Base-by-base conservation (phyloP, 2,797 vertebrate genomes). In the Arnoldichthys spilopterus region DNA sequence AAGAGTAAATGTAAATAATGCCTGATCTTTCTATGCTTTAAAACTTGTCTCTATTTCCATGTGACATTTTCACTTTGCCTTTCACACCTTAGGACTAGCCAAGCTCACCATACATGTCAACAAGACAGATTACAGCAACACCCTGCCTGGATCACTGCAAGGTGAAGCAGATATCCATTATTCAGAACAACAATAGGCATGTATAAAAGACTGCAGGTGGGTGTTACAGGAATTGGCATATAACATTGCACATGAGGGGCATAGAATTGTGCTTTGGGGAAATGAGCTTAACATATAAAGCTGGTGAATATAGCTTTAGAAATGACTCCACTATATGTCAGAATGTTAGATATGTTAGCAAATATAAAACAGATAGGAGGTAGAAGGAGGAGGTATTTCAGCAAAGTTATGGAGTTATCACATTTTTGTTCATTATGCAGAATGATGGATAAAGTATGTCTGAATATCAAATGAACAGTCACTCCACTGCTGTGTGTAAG, bases 1-100 rank as follows among this genome's bases (percentile, higher is more conserved):
- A 79, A 81, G 69, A 81, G 79, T 47, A 81, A 77, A 85, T 81
- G 79, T 77, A 81, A 85, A 85, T 79, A 66, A 59, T 74, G 45
- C 69, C 84, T 81, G 72, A 76, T 83, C 73, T 74, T 73, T 54
- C 59, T 69, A 47, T 43, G 72, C 59, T 81, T 81, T 81, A 81
- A 70, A 72, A 59, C 49, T 72, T 73, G 64, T 75, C 53, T 68
- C 54, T 75, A 32, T 78, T 51, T 85, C 64, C 73, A 69, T 80
- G 74, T 82, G 82, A 79, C 75, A 83, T 83, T 79, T 79, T 54
- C 66, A 77, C 59, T 79, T 77, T 82, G 47, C 70, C 49, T 54
- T 59, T 59, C n/a, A 54, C 72, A 77, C 74, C 71, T 63, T 54
- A 79, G 59, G 66, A 58, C 59, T 74, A 85, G 68, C 54, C 71